phyloP scores from a whole-genome alignment of 2,888 invertebrate species.

The Deilephila elpenor region DNA sequence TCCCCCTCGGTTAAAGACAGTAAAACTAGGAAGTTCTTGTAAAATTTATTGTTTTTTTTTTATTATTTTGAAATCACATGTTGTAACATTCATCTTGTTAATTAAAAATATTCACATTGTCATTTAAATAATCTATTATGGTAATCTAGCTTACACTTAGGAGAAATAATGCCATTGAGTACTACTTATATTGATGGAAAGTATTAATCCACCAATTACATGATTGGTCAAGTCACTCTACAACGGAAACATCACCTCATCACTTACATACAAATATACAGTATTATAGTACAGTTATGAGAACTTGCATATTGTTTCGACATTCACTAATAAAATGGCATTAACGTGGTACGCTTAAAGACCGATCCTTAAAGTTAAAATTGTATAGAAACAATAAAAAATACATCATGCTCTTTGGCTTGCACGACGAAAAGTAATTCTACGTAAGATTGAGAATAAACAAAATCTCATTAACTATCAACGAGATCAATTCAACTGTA shows the following conservation, averaged over 20 bases:
- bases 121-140: constrained; percentile 86
- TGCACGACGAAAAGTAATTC: constrained; percentile 80
- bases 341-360: constrained; percentile 79
- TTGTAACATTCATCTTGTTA: constrained; percentile 86
- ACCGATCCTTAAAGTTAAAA: constrained; percentile 74
- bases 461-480: constrained; percentile 72
- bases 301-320: constrained; percentile 75
- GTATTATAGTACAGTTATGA: constrained; percentile 79
- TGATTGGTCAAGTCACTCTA: constrained; percentile 83
- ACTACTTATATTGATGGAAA: constrained; percentile 68
- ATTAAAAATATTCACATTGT: constrained; percentile 88
- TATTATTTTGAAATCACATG: constrained; percentile 87
- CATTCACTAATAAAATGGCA: constrained; percentile 82
- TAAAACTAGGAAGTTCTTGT: constrained; percentile 62
- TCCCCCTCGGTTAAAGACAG: constrained; percentile 32
- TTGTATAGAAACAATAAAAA: constrained; percentile 80
- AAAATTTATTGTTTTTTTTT: constrained; percentile 86
- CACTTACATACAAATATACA: constrained; percentile 83
- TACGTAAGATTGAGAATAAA: constrained; percentile 66
- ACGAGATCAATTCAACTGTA: constrained; percentile 77
- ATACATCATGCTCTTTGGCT: constrained; percentile 85
- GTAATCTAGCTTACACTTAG: constrained; percentile 83
- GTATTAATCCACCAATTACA: constrained; percentile 66
- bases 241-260: constrained; percentile 72
- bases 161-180: constrained; percentile 84